Base-by-base conservation (phyloP, 2,888 invertebrate genomes). In the Ochlodes sylvanus region DNA sequence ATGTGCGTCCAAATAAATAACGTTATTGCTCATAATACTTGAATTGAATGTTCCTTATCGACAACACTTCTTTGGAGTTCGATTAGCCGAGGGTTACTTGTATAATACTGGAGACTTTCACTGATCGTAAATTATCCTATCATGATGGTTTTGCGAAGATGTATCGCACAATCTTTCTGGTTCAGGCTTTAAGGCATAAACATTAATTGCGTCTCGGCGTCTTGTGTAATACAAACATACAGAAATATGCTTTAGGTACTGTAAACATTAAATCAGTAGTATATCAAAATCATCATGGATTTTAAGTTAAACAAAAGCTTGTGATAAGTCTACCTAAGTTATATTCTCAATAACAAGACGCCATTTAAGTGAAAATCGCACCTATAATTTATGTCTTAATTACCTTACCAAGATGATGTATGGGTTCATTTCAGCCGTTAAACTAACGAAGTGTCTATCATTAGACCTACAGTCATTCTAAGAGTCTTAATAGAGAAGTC, bases 1-100 rank as follows among this genome's bases (percentile, higher is more conserved):
- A 77, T 71, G 73, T 77, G 72, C 70, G 73, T 77, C 72, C 70
- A 73, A 62, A n/a, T 54, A 54, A 19, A 38, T 19, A 17, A 21
- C 15, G 50, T 17, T 50, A 17, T 34, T 50, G 34, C 47, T 14
- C 38, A 38, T 38, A 38, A 60, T 27, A 19, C 17, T 44, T 15
- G 38, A 42, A 14, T 9, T 7, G 10, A 47, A 14, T 32, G 34
- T 62, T 52, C 52, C 62, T 44, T 63, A 54, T 54, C 41, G 34
- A 19, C 41, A 50, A 21, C 52, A 34, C 17, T 38, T 41, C 17
- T 38, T 41, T 27, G 42, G 17, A 44, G 72, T 77, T 79, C 79
- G 17, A 57, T 57, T 57, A 57, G 19, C n/a, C 27, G 32, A 54
- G 17, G 27, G 27, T 27, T 32, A 42, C 41, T 19, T 27, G 54